Base-by-base conservation (phyloP, 2,888 invertebrate species). In the Galerucella nymphaeae region DNA sequence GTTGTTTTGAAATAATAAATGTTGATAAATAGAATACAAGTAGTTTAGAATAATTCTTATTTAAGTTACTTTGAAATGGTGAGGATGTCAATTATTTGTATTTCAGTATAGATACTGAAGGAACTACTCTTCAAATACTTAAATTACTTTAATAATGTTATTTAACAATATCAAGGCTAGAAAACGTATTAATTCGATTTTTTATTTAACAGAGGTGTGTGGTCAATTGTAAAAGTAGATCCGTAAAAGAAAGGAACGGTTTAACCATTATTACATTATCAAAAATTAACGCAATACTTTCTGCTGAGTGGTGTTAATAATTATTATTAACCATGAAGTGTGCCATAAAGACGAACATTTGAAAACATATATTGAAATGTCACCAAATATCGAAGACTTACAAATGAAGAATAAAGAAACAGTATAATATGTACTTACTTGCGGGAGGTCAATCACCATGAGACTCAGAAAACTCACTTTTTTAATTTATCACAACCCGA, bases 401-500 rank as follows among this genome's bases (percentile, higher is more conserved):
- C 63, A 62, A 53, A 63, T n/a, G 41, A 8, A 16, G 55, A 69
- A 70, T 57, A 77, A 72, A 71, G 62, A 66, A 70, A 75, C 41
- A 18, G 18, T 53, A n/a, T n/a, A n/a, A n/a, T n/a, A 62, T 66
- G 66, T 67, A 69, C 70, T 70, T 69, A 75, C 77, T 76, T 74
- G 72, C 75, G 58, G 70, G 76, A 75, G 78, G 78, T 79, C 77
- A 79, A 78, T 74, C 63, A 70, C 70, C 63, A 70, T 74, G 75
- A 70, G 73, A 74, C 73, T 76, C 74, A 72, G 74, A 73, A 73
- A 72, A 76, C 70, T 63, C 65, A 70, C 73, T 55, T 75, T 73
- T 74, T 71, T 73, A 72, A 72, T 75, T 73, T 77, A 78, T 79
- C 78, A 79, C 79, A 79, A 79, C 77, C 70, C 75, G 66, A 70